Conservation (phyloP, 2,888 invertebrate genomes). For the Entomobrya proxima region DNA sequence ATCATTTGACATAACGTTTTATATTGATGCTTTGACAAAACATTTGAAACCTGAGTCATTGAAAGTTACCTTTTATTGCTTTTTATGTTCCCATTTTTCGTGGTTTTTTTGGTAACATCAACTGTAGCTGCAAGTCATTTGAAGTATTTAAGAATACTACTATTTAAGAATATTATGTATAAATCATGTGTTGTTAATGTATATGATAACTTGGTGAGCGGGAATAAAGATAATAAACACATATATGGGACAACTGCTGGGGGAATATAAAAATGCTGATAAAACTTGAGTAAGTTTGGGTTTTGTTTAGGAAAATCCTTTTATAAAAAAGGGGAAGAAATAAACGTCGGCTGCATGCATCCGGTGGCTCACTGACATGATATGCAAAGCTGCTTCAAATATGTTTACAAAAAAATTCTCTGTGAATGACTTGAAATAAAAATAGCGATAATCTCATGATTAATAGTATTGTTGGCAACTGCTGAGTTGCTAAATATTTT, state of each 20-base stretch:
- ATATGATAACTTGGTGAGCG: background rate
- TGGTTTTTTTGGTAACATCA: background rate
- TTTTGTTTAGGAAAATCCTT: constrained; percentile 17
- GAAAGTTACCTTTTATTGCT: too few species aligned
- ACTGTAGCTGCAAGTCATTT: too few species aligned
- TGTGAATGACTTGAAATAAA: constrained; percentile 19
- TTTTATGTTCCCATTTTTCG: background rate
- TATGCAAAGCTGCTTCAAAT: background rate
- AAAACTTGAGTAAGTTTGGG: background rate
- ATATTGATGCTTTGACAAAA: too few species aligned
- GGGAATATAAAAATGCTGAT: background rate
- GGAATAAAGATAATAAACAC: constrained; percentile 22
- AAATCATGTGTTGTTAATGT: background rate
- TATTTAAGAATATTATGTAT: background rate
- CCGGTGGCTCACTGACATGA: background rate
- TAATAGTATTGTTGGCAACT: background rate
- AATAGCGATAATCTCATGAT: background rate
- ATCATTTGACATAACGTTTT: too few species aligned
- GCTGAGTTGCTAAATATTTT: background rate
- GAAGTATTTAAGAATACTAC: background rate
- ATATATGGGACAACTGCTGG: constrained; percentile 25
- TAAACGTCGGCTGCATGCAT: constrained; percentile 24
- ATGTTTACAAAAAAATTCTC: constrained; percentile 15
- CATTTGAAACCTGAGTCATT: too few species aligned
- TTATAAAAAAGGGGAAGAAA: background rate